Percentiles rank a stretch among this genome's conserved stretches.
These are phyloP conservation scores for Rousettus madagascariensis DNA, from an alignment of 2,797 vertebrate species.

Conservation along the genomic window DNA sequence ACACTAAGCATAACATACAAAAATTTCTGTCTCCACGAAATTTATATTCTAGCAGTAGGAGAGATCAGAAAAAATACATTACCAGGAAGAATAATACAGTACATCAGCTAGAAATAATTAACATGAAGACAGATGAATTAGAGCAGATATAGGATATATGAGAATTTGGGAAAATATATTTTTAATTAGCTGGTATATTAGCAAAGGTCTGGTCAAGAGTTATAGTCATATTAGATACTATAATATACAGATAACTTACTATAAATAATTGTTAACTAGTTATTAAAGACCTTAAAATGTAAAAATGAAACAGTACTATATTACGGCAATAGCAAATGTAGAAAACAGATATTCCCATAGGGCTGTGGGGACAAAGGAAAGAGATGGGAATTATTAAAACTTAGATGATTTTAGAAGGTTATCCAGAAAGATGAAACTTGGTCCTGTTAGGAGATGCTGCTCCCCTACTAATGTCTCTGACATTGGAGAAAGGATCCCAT, in stretches of 20 bases:
- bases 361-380: not conserved
- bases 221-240: not conserved
- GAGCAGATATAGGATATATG: too few species aligned
- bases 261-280: not conserved
- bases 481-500: not conserved
- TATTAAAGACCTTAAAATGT: not conserved
- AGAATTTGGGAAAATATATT: too few species aligned
- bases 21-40: too few species aligned
- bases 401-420: not conserved
- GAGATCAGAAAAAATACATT: too few species aligned
- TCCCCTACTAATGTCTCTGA: not conserved
- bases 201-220: too few species aligned
- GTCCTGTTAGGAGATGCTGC: not conserved
- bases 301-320: not conserved
- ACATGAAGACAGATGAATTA: too few species aligned
- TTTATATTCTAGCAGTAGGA: too few species aligned
- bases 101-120: too few species aligned
- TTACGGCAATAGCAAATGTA: not conserved
- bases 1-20: too few species aligned
- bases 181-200: too few species aligned
- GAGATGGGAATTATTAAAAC: not conserved
- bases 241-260: not conserved
- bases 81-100: too few species aligned
- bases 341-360: not conserved
- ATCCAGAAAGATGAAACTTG: not conserved